Evolutionary conservation across 2,113 vertebrate genomes (phyloP).

Genomic region (Corvus moneduloides): DNA sequence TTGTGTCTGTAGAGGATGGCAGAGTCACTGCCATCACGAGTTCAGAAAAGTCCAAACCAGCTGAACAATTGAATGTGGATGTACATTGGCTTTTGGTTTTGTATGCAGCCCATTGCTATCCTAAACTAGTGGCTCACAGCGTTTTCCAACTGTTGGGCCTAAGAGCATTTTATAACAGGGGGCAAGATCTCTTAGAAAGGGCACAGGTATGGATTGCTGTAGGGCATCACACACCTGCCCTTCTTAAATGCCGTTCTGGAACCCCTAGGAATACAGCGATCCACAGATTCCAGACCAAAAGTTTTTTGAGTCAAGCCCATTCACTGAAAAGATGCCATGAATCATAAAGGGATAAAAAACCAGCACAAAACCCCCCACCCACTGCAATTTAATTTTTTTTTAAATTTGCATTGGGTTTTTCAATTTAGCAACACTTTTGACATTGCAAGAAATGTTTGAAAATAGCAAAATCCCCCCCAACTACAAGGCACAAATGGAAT

Average conservation of each 20-base stretch:
- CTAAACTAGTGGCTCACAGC: background rate
- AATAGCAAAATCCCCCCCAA: background rate
- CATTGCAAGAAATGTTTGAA: background rate
- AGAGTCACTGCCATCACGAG: background rate
- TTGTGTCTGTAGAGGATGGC: background rate
- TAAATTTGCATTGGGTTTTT: background rate
- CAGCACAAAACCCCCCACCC: accelerated
- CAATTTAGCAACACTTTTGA: background rate
- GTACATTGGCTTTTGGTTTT: background rate
- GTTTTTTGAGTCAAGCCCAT: background rate
- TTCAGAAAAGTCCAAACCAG: background rate
- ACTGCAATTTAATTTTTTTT: background rate
- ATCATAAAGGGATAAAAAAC: background rate
- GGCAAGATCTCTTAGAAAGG: background rate
- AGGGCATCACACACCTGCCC: background rate
- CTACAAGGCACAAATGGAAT: background rate
- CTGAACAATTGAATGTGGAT: background rate
- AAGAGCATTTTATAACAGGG: background rate
- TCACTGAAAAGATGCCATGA: background rate
- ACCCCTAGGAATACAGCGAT: background rate
- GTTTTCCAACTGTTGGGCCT: background rate
- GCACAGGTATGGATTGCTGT: background rate
- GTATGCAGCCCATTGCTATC: background rate
- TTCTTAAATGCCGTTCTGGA: background rate
- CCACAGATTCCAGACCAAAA: background rate